These are phyloP conservation scores for Pithys albifrons DNA, from an alignment of 2,113 vertebrate species.

Conservation along the genomic window DNA sequence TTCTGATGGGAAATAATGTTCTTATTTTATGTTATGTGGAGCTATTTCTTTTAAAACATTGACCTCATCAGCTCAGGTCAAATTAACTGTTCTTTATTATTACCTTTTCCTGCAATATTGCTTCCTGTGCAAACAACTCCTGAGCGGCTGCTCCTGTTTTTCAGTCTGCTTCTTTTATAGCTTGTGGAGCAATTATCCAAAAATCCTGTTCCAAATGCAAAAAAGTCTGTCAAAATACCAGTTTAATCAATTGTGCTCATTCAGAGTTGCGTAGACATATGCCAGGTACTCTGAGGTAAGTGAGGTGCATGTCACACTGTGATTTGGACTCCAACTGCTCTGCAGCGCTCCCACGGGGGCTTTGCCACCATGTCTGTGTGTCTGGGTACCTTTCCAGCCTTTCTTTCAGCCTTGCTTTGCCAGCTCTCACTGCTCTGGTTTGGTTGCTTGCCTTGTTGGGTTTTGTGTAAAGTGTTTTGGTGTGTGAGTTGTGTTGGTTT, in stretches of 20 bases:
- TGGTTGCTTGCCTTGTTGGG: not conserved
- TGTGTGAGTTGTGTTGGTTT: not conserved
- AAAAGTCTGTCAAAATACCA: slow-evolving; percentile 28
- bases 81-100: slow-evolving; percentile 43
- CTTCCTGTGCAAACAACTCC: slow-evolving; percentile 57
- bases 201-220: not conserved
- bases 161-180: slow-evolving; percentile 51
- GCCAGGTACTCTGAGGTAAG: slow-evolving; percentile 29
- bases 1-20: slow-evolving; percentile 6
- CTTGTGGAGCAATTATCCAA: slow-evolving; percentile 40
- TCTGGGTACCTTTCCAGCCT: not conserved
- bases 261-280: slow-evolving; percentile 5
- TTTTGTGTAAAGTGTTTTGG: not conserved
- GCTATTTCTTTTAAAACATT: slow-evolving; percentile 23
- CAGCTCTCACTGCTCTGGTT: not conserved
- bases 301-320: not conserved
- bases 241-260: slow-evolving; percentile 22
- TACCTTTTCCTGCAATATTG: slow-evolving; percentile 47
- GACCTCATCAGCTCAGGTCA: slow-evolving; percentile 44
- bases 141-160: slow-evolving; percentile 10
- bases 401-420: not conserved
- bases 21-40: not conserved
- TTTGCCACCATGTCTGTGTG: not conserved
- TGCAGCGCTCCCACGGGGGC: not conserved
- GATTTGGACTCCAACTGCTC: not conserved